Conservation (phyloP, 2,888 invertebrate species). For the Cephus spinipes region DNA sequence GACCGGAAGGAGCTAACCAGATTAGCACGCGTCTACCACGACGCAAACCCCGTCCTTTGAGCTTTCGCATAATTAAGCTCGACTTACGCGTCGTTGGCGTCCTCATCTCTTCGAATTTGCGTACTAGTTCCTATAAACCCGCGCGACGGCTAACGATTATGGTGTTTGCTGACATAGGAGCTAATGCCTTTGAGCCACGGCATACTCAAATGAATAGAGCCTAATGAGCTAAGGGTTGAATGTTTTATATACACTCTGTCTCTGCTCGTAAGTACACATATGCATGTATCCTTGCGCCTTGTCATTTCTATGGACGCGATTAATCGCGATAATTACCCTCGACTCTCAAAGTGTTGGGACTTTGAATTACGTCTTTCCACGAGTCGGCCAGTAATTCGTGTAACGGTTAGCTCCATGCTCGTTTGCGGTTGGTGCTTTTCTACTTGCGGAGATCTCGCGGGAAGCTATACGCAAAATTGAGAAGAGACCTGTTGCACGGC, state of each 20-base stretch:
- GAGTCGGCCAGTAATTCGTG: too few species aligned
- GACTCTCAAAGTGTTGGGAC: background rate
- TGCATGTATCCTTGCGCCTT: background rate
- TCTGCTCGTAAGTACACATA: background rate
- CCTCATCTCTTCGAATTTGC: background rate
- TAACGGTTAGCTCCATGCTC: background rate
- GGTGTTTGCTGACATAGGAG: background rate
- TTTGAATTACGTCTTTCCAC: background rate
- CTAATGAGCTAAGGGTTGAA: background rate
- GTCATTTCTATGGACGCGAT: background rate
- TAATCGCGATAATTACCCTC: background rate
- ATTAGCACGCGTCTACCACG: background rate
- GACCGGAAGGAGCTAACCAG: background rate
- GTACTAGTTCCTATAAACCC: background rate
- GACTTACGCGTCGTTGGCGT: background rate
- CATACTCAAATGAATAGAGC: background rate
- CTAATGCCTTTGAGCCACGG: background rate
- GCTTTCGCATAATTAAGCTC: background rate
- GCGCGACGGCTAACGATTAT: background rate
- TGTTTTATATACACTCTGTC: background rate
- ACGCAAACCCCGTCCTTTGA: background rate
- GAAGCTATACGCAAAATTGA: constrained; percentile 36
- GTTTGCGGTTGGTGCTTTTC: background rate
- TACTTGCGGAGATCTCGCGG: background rate
- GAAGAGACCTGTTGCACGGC: constrained; percentile 39